These are phyloP conservation scores for Probosciger aterrimus DNA, from an alignment of 2,113 vertebrate species.

Conservation along the genomic window DNA sequence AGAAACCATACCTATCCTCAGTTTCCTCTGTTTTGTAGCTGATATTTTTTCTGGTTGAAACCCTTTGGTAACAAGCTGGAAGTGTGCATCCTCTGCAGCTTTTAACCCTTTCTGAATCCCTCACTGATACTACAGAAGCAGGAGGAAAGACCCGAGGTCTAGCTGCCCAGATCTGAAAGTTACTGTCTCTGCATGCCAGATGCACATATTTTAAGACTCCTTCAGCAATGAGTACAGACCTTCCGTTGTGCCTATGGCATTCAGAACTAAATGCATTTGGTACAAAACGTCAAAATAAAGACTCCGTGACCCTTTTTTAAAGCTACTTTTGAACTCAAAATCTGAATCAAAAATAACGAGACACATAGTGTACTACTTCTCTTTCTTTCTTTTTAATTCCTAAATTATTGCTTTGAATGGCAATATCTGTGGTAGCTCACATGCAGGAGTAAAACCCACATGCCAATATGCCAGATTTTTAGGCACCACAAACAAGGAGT, in stretches of 20 bases:
- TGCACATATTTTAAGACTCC: background rate
- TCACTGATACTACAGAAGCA: background rate
- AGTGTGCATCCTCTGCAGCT: background rate
- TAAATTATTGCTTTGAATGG: background rate
- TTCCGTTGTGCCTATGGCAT: background rate
- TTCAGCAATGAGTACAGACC: background rate
- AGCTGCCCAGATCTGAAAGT: background rate
- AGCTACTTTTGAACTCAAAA: background rate
- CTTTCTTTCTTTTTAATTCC: background rate
- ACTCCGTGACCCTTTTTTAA: background rate
- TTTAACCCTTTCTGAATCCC: background rate
- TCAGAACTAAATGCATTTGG: background rate
- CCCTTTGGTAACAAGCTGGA: background rate
- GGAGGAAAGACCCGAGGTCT: background rate
- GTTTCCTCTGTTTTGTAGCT: background rate
- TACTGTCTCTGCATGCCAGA: background rate
- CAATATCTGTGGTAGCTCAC: background rate
- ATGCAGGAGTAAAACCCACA: background rate
- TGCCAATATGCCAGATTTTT: background rate
- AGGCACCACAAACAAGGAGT: background rate
- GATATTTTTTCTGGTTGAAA: background rate
- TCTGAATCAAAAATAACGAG: background rate
- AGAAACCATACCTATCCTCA: background rate
- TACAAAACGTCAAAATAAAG: background rate
- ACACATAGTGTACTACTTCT: background rate